Conservation (phyloP, 2,113 vertebrate species). For the Clarias gariepinus region DNA sequence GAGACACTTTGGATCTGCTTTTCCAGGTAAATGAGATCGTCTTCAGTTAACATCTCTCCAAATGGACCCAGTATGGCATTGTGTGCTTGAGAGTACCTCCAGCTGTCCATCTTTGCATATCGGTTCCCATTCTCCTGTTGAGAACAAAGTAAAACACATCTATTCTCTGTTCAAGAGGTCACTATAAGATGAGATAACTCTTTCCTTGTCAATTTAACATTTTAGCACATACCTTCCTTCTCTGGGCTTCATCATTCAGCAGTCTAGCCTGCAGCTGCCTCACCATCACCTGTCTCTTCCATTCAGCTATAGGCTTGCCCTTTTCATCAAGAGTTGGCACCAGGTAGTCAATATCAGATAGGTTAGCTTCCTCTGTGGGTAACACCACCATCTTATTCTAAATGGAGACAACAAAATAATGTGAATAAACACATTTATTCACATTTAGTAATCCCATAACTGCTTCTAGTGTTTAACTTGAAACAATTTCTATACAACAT, state of each 20-base stretch:
- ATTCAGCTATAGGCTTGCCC: constrained; percentile 87
- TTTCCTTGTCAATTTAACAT: not conserved
- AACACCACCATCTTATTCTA: constrained; percentile 72
- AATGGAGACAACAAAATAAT: not conserved
- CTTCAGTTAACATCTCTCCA: constrained; percentile 90
- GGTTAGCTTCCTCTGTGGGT: constrained; percentile 71
- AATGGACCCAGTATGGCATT: constrained; percentile 92
- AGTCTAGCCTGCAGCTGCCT: constrained; percentile 84
- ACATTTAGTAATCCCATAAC: not conserved
- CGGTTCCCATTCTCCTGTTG: constrained; percentile 71
- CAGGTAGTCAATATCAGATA: constrained; percentile 83
- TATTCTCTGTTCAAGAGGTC: not conserved
- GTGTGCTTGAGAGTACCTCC: constrained; percentile 85
- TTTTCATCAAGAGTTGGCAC: constrained; percentile 89
- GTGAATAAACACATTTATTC: constrained; percentile 9
- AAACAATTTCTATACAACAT: not conserved
- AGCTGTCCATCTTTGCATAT: constrained; percentile 73
- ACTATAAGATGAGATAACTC: not conserved
- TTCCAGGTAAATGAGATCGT: constrained; percentile 88
- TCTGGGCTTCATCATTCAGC: constrained; percentile 70
- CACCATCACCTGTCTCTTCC: constrained; percentile 97
- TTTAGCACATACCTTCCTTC: constrained; percentile 70
- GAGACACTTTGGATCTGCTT: constrained; percentile 84
- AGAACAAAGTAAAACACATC: constrained; percentile 17
- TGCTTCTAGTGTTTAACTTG: not conserved